Conservation (phyloP, 2,888 invertebrate genomes). For the Sisyra terminalis region DNA sequence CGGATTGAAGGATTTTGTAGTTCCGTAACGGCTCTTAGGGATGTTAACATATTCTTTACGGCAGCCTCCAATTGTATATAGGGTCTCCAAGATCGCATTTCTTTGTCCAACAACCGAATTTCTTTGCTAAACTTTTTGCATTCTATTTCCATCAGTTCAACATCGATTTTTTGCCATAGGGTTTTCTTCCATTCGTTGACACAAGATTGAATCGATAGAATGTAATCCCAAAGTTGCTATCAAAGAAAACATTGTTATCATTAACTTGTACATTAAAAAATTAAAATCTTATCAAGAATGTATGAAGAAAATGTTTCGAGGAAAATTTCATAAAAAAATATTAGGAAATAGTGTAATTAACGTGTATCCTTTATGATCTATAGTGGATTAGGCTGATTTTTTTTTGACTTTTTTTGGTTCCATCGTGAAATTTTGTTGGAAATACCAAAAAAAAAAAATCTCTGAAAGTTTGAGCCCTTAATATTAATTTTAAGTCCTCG, state of each 20-base stretch:
- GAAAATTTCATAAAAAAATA: too few relatives aligned
- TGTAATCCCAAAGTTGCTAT: slow-evolving; percentile 80
- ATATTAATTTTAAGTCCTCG: too few relatives aligned
- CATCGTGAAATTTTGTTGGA: too few relatives aligned
- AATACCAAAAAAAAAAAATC: too few relatives aligned
- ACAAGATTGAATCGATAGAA: slow-evolving; percentile 59
- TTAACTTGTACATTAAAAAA: too few relatives aligned
- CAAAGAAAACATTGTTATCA: slow-evolving; percentile 7
- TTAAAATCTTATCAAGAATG: too few relatives aligned
- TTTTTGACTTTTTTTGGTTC: too few relatives aligned
- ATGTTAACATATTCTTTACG: slow-evolving; percentile 86
- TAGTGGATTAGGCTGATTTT: too few relatives aligned
- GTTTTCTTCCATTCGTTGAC: slow-evolving; percentile 89
- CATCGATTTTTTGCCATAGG: slow-evolving; percentile 85
- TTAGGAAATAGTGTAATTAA: too few relatives aligned
- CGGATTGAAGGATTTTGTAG: slow-evolving; percentile 88
- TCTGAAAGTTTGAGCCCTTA: too few relatives aligned
- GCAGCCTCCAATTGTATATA: slow-evolving; percentile 63
- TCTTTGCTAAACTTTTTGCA: slow-evolving; percentile 86
- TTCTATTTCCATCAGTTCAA: slow-evolving; percentile 87
- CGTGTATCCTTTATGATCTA: too few relatives aligned
- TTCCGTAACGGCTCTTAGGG: slow-evolving; percentile 80
- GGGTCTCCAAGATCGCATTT: slow-evolving; percentile 61
- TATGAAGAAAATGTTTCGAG: too few relatives aligned
- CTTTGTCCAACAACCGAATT: slow-evolving; percentile 61